A percentile compares a stretch with the other conserved stretches of the same genome.
Evolutionary conservation across 1,140 invertebrate species (phyloP).

Genomic region (Andricus grossulariae): DNA sequence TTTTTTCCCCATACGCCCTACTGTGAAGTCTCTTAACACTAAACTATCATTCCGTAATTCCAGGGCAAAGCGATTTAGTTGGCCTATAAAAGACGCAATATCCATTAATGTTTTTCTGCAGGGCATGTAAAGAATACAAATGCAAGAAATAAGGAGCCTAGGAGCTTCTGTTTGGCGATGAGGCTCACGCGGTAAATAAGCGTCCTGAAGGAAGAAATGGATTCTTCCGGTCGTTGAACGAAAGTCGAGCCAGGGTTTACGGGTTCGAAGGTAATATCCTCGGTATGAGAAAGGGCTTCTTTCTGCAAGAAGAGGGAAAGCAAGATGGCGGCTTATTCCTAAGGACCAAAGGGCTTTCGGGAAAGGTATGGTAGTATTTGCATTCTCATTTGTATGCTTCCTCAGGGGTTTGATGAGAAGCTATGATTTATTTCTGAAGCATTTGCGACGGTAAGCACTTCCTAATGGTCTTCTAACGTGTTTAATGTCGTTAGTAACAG

Average conservation of each 20-base stretch:
- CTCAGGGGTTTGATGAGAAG: slow-evolving; percentile 42
- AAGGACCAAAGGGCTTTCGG: neutral
- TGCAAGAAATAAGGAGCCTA: neutral
- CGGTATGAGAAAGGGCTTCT: slow-evolving; percentile 1
- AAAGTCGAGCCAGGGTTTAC: slow-evolving; percentile 30
- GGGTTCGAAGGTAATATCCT: slow-evolving; percentile 33
- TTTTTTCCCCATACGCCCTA: too few relatives aligned
- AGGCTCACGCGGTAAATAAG: slow-evolving; percentile 20
- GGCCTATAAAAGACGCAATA: slow-evolving; percentile 13
- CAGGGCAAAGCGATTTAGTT: neutral
- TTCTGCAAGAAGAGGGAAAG: slow-evolving; percentile 2
- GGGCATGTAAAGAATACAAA: slow-evolving; percentile 17
- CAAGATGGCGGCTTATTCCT: neutral
- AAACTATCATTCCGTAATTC: too few relatives aligned
- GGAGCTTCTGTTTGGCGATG: slow-evolving; percentile 16
- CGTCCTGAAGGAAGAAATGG: slow-evolving; percentile 16
- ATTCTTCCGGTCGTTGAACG: slow-evolving; percentile 34
- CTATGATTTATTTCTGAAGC: slow-evolving; percentile 50
- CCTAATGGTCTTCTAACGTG: slow-evolving; percentile 48
- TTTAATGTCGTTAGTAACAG: slow-evolving; percentile 2
- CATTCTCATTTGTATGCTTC: slow-evolving; percentile 49
- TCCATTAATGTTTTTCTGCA: neutral
- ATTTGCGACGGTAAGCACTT: slow-evolving; percentile 41
- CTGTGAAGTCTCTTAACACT: too few relatives aligned
- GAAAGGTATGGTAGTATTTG: slow-evolving; percentile 39